Base-by-base conservation (phyloP, 2,113 vertebrate genomes). In the Nothobranchius furzeri region DNA sequence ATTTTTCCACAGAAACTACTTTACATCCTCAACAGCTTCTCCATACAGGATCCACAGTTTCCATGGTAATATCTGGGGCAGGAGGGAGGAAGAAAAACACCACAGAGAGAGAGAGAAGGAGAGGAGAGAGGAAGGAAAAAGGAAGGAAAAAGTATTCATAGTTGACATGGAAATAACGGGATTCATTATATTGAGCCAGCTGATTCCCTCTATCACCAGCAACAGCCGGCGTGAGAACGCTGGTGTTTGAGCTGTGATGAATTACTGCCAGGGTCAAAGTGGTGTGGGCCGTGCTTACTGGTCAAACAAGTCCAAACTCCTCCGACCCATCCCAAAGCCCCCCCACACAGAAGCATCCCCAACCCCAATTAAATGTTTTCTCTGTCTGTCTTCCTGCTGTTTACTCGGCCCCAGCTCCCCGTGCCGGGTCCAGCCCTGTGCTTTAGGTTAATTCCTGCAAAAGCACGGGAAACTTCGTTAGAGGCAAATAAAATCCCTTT, bases 151-250 rank as follows among this genome's bases (percentile, higher is more conserved):
- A 66, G 78, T 73, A 70, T 86, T 84, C 55, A 78, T 80, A 81
- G 76, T 81, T 91, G 89, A 89, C 85, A 78, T 81, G 61, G 73
- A 90, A 89, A 89, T 89, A 90, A 89, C 87, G 70, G 78, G 84
- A 88, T 90, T 91, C 81, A 85, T 89, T 90, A 86, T 86, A 84
- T 85, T 77, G 73, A 86, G 72, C 78, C 85, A 75, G 63, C 68
- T 83, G 89, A 90, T 82, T 84, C 85, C 76, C 76, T 90, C 82
- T 24, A 78, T 84, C 81, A 82, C 73, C 78, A 35, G 13, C 70
- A 79, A 87, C 71, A 85, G 70, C 69, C 73, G 0, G 15, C 13
- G 17, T 58, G 74, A 84, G 74, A 69, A 78, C 76, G 78, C 76
- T 78, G 45, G 51, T 86, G 65, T 83, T 82, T 61, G 84, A 85